phyloP scores from a whole-genome alignment of 2,797 vertebrate species.

The Champsocephalus gunnari region DNA sequence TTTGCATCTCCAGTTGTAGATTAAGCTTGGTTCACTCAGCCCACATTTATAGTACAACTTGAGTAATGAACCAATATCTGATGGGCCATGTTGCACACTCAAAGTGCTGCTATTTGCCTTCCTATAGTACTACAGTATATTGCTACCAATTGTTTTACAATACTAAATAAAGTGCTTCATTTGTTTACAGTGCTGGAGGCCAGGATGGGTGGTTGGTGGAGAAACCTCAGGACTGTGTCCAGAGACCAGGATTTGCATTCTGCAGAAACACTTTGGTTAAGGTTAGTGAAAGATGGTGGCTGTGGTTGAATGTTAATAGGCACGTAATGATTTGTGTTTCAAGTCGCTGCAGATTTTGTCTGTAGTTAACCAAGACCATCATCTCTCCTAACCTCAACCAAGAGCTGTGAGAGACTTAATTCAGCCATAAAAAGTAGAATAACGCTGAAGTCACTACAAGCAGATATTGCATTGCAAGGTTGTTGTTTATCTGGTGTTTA shows the following conservation, averaged over 20 bases:
- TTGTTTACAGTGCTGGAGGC: neutral
- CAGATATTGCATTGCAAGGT: too few species aligned
- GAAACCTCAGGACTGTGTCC: neutral
- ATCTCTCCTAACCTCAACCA: neutral
- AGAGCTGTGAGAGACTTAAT: neutral
- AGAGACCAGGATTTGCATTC: neutral
- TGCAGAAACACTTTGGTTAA: neutral
- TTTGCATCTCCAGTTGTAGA: too few species aligned
- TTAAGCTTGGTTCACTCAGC: too few species aligned
- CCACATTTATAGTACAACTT: too few species aligned
- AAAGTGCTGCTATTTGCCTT: too few species aligned
- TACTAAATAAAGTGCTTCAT: neutral
- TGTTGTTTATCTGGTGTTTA: too few species aligned
- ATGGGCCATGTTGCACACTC: too few species aligned
- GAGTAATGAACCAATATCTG: too few species aligned
- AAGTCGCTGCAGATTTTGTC: neutral
- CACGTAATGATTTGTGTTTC: slow-evolving; percentile 1
- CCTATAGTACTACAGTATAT: neutral
- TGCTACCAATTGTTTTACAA: neutral
- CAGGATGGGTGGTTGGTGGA: neutral
- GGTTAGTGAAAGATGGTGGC: neutral
- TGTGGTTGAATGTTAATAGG: slow-evolving; percentile 9
- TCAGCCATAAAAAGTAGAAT: too few species aligned
- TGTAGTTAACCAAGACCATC: neutral
- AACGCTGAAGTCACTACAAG: too few species aligned